Evolutionary conservation across 2,888 invertebrate genomes (phyloP).

Genomic region (Coecobrya sp.): DNA sequence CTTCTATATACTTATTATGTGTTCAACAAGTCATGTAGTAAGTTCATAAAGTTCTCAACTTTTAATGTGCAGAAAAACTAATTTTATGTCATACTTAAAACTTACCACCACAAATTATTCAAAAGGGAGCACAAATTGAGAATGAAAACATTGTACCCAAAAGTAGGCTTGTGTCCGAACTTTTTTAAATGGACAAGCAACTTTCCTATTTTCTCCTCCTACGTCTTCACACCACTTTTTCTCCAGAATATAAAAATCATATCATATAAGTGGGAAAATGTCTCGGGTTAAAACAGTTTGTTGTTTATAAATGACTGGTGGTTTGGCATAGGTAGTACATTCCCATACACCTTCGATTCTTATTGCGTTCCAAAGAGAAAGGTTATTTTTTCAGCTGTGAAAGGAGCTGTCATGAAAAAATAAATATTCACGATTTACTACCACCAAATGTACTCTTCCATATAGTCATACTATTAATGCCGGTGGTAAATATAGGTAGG

Average conservation of each 20-base stretch:
- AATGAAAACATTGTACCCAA: neutral
- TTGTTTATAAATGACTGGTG: neutral
- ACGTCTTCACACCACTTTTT: neutral
- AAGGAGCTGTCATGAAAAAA: slow-evolving; percentile 35
- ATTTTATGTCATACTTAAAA: slow-evolving; percentile 39
- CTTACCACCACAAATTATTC: slow-evolving; percentile 17
- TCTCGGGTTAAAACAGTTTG: neutral
- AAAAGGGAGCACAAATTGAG: neutral
- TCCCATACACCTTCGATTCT: neutral
- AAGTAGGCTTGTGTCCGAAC: neutral
- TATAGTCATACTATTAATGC: neutral
- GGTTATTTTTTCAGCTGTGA: slow-evolving; percentile 1
- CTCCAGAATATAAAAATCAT: neutral
- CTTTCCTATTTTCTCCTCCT: neutral
- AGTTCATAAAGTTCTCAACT: neutral
- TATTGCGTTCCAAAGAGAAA: neutral
- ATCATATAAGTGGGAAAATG: neutral
- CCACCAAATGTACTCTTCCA: neutral
- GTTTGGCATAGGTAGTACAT: neutral
- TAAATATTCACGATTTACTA: slow-evolving; percentile 29
- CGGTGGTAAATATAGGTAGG: neutral
- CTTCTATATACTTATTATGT: neutral
- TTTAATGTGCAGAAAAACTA: neutral
- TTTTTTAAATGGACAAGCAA: neutral
- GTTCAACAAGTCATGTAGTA: neutral